Conservation (phyloP, 2,797 vertebrate species). For the Lagocephalus sceleratus region DNA sequence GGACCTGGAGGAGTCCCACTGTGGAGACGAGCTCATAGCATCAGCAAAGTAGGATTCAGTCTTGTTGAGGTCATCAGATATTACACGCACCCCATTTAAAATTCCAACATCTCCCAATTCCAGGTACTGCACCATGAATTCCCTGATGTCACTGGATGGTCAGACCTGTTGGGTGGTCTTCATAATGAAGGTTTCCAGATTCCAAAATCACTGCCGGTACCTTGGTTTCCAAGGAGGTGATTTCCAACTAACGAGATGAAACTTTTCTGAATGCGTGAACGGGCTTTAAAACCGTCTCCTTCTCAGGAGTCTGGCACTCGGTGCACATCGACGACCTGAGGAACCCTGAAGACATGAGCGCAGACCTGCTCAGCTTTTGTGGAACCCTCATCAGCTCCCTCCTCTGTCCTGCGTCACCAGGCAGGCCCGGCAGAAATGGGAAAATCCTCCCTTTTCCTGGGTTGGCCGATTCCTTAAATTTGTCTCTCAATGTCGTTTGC, state of each 20-base stretch:
- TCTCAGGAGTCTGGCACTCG: slow-evolving; percentile 69
- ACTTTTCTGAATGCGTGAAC: fast-evolving
- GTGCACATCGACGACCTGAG: slow-evolving; percentile 77
- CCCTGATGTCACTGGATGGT: slow-evolving; percentile 52
- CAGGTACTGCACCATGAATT: slow-evolving; percentile 79
- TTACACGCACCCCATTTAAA: neutral
- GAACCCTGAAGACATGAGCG: slow-evolving; percentile 73
- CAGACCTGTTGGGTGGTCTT: slow-evolving; percentile 65
- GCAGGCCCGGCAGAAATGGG: slow-evolving; percentile 25
- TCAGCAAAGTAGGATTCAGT: slow-evolving; percentile 71
- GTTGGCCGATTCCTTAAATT: too few relatives aligned
- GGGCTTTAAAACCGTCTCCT: slow-evolving; percentile 9
- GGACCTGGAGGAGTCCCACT: slow-evolving; percentile 74
- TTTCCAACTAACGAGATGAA: neutral
- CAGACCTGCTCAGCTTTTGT: slow-evolving; percentile 71
- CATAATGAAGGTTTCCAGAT: slow-evolving; percentile 75
- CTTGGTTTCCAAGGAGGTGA: slow-evolving; percentile 80
- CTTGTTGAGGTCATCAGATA: neutral
- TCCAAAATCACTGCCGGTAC: slow-evolving; percentile 66
- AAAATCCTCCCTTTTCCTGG: neutral
- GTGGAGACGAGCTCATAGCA: slow-evolving; percentile 75
- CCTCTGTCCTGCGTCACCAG: slow-evolving; percentile 47
- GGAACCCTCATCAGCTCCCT: slow-evolving; percentile 72
- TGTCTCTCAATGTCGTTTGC: neutral
- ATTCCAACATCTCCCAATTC: neutral